phyloP scores from a whole-genome alignment of 2,888 invertebrate genomes.

The Papilio demoleus region DNA sequence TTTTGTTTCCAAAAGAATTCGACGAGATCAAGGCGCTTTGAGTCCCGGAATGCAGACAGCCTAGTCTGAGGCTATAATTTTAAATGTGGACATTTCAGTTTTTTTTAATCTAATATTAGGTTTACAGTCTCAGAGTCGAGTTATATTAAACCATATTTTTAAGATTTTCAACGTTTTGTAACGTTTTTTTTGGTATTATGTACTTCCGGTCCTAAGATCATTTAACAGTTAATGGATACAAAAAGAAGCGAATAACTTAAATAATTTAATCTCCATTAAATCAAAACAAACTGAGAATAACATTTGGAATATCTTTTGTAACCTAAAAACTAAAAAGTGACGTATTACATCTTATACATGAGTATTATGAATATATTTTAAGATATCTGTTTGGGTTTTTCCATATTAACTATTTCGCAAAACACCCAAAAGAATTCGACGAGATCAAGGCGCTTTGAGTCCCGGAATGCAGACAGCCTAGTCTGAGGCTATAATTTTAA shows the following conservation, averaged over 20 bases:
- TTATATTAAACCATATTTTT: no score
- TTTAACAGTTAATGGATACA: neutral
- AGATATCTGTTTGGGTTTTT: slow-evolving; percentile 60
- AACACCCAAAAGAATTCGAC: slow-evolving; percentile 59
- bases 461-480: neutral
- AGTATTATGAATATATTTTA: no score
- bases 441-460: neutral
- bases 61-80: neutral
- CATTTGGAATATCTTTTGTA: no score
- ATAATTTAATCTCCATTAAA: slow-evolving; percentile 8
- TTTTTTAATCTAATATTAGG: no score
- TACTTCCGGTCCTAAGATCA: no score
- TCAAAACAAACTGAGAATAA: no score
- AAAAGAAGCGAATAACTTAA: neutral
- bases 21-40: slow-evolving; percentile 9
- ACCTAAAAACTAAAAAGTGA: no score
- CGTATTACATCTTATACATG: no score
- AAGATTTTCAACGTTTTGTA: no score
- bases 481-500: neutral
- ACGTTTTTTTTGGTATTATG: neutral
- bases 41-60: neutral
- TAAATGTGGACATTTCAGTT: neutral
- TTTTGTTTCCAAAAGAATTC: no score
- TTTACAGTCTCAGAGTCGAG: no score
- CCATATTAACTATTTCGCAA: slow-evolving; percentile 60